Percentiles rank a stretch among this genome's conserved stretches.
These are phyloP conservation scores for Myotis daubentonii DNA, from an alignment of 2,797 vertebrate species.

Conservation along the genomic window DNA sequence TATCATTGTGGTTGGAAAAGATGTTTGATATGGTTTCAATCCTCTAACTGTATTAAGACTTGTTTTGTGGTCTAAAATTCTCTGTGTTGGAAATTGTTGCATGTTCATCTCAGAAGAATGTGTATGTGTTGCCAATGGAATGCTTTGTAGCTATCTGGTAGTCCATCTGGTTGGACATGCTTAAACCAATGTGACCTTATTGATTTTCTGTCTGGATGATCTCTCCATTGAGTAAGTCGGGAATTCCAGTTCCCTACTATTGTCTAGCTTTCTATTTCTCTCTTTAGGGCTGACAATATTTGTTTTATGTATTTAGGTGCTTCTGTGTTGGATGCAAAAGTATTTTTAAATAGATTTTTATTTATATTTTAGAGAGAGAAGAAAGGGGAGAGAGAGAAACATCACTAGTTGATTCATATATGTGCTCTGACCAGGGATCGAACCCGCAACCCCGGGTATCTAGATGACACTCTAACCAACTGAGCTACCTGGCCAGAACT, in stretches of 20 bases:
- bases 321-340: neutral
- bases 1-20: neutral
- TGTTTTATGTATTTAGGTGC: neutral
- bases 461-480: neutral
- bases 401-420: neutral
- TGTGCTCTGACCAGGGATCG: neutral
- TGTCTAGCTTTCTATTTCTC: neutral
- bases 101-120: neutral
- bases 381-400: neutral
- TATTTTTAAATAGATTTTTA: neutral
- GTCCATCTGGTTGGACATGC: neutral
- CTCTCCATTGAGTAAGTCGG: neutral
- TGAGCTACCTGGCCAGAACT: neutral
- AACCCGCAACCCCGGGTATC: neutral
- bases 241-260: neutral
- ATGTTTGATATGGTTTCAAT: neutral
- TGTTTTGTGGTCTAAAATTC: neutral
- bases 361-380: neutral
- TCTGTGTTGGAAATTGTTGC: neutral
- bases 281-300: neutral
- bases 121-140: neutral
- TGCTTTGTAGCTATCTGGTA: neutral
- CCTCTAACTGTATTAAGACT: neutral
- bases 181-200: neutral
- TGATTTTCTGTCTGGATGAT: neutral